A percentile compares a stretch with the other conserved stretches of the same genome.
These are phyloP conservation scores for Melanotaenia trifasciata DNA, from an alignment of 2,797 vertebrate genomes.

Conservation along the genomic window DNA sequence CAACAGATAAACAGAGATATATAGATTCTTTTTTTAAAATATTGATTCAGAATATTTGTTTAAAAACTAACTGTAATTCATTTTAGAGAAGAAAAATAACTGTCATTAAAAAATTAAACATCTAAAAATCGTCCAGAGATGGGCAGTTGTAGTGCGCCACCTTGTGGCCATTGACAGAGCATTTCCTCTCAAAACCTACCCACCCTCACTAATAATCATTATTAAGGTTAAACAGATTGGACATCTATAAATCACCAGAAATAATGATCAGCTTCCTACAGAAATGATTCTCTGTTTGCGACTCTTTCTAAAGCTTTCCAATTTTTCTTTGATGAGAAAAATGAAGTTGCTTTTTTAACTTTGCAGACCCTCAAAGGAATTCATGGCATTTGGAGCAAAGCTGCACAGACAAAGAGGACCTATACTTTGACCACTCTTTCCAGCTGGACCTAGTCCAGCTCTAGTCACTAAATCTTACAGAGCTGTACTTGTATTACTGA, in stretches of 20 bases:
- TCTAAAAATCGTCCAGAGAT: background rate
- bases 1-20: background rate
- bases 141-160: slow-evolving; percentile 65
- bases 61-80: background rate
- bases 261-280: background rate
- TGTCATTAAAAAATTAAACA: background rate
- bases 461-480: slow-evolving; percentile 13
- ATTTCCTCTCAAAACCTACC: background rate
- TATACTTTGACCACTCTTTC: slow-evolving; percentile 32
- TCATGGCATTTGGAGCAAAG: slow-evolving; percentile 24
- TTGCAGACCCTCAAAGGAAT: slow-evolving; percentile 57
- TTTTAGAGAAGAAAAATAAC: background rate
- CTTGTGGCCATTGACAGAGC: slow-evolving; percentile 67
- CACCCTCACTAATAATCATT: background rate
- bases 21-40: background rate
- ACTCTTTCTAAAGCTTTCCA: background rate
- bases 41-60: background rate
- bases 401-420: slow-evolving; percentile 47
- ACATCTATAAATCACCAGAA: background rate
- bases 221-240: background rate
- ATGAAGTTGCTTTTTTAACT: slow-evolving; percentile 2
- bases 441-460: slow-evolving; percentile 48
- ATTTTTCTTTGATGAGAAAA: slow-evolving; percentile 2
- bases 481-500: slow-evolving; percentile 13
- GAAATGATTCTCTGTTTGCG: background rate